Conservation (phyloP, 2,888 invertebrate species). For the Pelosia muscerda region DNA sequence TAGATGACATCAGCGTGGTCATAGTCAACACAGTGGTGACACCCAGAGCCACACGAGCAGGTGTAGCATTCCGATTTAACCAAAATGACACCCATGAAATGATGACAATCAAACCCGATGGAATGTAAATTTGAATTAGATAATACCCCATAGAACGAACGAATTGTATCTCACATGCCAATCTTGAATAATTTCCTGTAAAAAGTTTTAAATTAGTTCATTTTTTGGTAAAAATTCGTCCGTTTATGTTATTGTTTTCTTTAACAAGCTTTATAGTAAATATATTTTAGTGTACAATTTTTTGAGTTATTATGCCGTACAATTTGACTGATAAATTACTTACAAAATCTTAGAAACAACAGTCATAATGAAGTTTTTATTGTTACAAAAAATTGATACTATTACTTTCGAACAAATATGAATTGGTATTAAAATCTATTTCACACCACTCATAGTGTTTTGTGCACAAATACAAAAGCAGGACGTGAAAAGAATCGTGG, state of each 20-base stretch:
- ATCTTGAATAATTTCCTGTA: slow-evolving; percentile 97
- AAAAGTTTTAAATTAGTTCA: slow-evolving; percentile 38
- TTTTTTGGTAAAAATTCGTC: not conserved
- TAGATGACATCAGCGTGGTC: slow-evolving; percentile 99
- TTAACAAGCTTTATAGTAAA: slow-evolving; percentile 4
- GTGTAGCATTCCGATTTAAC: slow-evolving; percentile 98
- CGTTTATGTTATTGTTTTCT: not conserved
- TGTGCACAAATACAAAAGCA: slow-evolving; percentile 85
- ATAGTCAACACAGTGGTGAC: slow-evolving; percentile 98
- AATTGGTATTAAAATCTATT: slow-evolving; percentile 54
- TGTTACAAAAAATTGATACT: slow-evolving; percentile 13
- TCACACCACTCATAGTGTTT: slow-evolving; percentile 81
- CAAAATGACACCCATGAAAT: slow-evolving; percentile 99
- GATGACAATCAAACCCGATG: slow-evolving; percentile 98
- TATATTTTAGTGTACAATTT: slow-evolving; percentile 2
- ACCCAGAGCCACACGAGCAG: slow-evolving; percentile 96
- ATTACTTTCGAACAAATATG: slow-evolving; percentile 42
- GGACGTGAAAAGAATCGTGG: slow-evolving; percentile 85
- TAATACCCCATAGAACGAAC: slow-evolving; percentile 99
- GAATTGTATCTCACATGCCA: slow-evolving; percentile 98
- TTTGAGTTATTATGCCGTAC: slow-evolving; percentile 16
- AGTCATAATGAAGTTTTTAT: slow-evolving; percentile 21
- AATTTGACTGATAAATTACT: slow-evolving; percentile 11
- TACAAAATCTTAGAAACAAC: slow-evolving; percentile 12
- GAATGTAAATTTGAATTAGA: slow-evolving; percentile 99